Evolutionary conservation across 2,888 invertebrate genomes (phyloP).

Genomic region (Nasonovia ribisnigri): DNA sequence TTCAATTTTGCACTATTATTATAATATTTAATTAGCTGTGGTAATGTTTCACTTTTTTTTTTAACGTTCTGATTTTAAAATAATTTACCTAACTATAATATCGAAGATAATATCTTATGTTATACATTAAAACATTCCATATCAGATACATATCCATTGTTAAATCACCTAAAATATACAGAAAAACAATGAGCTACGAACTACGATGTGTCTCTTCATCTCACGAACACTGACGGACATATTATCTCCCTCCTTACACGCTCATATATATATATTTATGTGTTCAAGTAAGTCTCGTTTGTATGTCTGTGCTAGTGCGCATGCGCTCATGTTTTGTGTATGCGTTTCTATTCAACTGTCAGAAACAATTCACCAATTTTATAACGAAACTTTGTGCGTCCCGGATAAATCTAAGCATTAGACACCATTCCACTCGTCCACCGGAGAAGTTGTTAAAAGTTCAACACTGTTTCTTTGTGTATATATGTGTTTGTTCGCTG

Average conservation of each 20-base stretch:
- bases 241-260: not conserved
- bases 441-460: constrained; percentile 55
- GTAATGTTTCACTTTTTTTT: not conserved
- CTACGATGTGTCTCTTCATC: not conserved
- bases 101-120: not conserved
- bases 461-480: constrained; percentile 59
- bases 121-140: not conserved
- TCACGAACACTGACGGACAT: not conserved
- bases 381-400: constrained; percentile 56
- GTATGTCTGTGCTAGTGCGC: not conserved
- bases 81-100: not conserved
- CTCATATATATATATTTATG: not conserved
- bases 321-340: not conserved
- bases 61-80: not conserved
- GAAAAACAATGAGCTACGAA: not conserved
- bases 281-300: not conserved
- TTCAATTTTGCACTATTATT: not conserved
- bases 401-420: constrained; percentile 51
- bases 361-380: constrained; percentile 63
- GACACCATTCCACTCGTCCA: constrained; percentile 11
- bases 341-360: constrained; percentile 57
- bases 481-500: not conserved
- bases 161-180: not conserved
- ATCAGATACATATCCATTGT: not conserved
- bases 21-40: not conserved